Base-by-base conservation (phyloP, 2,888 invertebrate species). In the Cosmia trapezina region DNA sequence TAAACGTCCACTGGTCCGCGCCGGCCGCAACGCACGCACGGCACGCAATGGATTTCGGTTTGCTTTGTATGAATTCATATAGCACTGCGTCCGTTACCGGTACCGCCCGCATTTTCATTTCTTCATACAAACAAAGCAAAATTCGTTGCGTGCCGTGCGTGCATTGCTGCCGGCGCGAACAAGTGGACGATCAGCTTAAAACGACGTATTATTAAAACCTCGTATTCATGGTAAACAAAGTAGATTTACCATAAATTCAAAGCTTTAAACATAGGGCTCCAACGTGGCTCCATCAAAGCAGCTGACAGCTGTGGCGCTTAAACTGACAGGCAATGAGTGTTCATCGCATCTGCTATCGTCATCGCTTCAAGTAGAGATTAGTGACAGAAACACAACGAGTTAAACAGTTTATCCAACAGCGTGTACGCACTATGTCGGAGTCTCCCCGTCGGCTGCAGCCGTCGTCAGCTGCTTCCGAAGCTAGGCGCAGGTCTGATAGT, bases 401-500 rank as follows among this genome's bases (percentile, higher is more conserved):
- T 64, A 75, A 78, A 78, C 68, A 80, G 84, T 83, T 84, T 83
- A 77, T 83, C 72, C 83, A 80, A 80, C 89, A 96, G 94, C 93
- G 95, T 33, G 93, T 93, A 11, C 94, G 94, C 33, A 95, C 94
- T 4, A 89, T 93, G 90, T 91, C 95, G 76, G 96, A 95, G 87
- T 93, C 93, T 56, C 95, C 95, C 0, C 93, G 95, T 0, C 94
- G 95, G 6, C 89, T 95, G 71, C 93, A 91, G 67, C 93, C 94
- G 0, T 87, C 91, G 0, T 79, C 89, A 4, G 87, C 88, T 5
- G 85, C 90, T 47, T 88, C 88, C 0, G 95, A 95, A 67, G 93
- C 94, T 3, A 89, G 95, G 0, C 91, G 95, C 0, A 88, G 94
- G 2, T 95, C 94, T 0, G 95, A 95, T 75, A 94, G 93, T 49